Evolutionary conservation across 1,140 invertebrate genomes (phyloP).

Genomic region (Dendroctonus valens): DNA sequence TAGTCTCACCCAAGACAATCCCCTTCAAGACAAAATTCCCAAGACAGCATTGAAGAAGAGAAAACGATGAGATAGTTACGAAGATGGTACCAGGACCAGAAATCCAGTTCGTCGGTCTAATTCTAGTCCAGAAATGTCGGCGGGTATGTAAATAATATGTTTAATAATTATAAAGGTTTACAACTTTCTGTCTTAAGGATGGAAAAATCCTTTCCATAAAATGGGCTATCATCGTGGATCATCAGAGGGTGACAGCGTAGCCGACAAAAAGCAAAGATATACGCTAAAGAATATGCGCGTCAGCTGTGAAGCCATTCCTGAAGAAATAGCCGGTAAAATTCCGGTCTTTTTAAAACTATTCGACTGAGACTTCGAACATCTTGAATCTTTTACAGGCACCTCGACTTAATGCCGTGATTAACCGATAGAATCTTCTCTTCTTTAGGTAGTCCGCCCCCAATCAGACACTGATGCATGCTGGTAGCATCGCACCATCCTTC

Average conservation of each 20-base stretch:
- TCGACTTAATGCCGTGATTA: too few species aligned
- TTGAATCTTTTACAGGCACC: too few species aligned
- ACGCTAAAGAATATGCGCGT: slow-evolving; percentile 72
- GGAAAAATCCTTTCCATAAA: slow-evolving; percentile 68
- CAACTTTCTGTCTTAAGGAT: slow-evolving; percentile 44
- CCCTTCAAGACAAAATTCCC: slow-evolving; percentile 58
- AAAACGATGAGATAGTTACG: slow-evolving; percentile 58
- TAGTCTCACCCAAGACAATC: slow-evolving; percentile 44
- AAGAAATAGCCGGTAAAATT: slow-evolving; percentile 68
- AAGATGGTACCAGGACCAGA: slow-evolving; percentile 59
- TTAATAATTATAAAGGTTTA: background rate
- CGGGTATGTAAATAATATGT: slow-evolving; percentile 54
- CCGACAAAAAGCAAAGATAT: slow-evolving; percentile 59
- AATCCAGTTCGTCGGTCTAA: slow-evolving; percentile 83
- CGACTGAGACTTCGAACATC: too few species aligned
- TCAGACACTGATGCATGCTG: slow-evolving; percentile 14
- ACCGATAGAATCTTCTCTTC: background rate
- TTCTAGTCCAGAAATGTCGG: slow-evolving; percentile 88
- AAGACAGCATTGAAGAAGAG: slow-evolving; percentile 61
- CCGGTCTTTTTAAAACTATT: too few species aligned
- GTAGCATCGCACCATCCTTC: slow-evolving; percentile 40
- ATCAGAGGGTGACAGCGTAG: slow-evolving; percentile 46
- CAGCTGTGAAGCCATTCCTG: slow-evolving; percentile 85
- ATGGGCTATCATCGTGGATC: slow-evolving; percentile 29
- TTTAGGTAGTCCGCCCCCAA: slow-evolving; percentile 57